phyloP scores from a whole-genome alignment of 2,888 invertebrate genomes.

The Dione vanillae region DNA sequence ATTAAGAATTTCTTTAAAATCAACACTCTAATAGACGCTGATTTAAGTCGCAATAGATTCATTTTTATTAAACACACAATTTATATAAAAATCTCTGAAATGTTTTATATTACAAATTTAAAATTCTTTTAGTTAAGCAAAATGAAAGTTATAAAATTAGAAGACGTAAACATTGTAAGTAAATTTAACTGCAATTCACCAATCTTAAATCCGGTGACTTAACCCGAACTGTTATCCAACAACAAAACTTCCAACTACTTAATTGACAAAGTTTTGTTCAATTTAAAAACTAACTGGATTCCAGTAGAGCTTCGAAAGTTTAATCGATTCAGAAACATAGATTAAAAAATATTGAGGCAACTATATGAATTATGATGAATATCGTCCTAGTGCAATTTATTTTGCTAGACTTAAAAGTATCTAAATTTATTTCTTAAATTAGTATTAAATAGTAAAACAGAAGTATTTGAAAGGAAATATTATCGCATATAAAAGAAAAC shows the following conservation, averaged over 20 bases:
- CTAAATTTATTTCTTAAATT: not conserved
- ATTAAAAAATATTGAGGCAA: constrained; percentile 3
- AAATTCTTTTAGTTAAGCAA: not conserved
- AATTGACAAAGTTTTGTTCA: constrained; percentile 71
- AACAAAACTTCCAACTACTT: constrained; percentile 60
- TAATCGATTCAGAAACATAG: constrained; percentile 44
- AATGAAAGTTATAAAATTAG: constrained; percentile 6
- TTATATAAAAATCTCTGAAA: not conserved
- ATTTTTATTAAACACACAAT: not conserved
- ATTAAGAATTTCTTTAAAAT: constrained; percentile 61
- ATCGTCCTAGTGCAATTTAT: not conserved
- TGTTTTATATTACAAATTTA: not conserved
- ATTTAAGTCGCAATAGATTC: not conserved
- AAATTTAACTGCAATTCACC: constrained; percentile 44
- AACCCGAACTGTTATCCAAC: constrained; percentile 37
- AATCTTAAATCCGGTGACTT: constrained; percentile 46
- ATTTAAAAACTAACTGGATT: constrained; percentile 67
- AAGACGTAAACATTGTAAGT: constrained; percentile 33
- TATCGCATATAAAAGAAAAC: no score
- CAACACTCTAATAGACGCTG: constrained; percentile 1
- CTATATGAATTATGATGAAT: not conserved
- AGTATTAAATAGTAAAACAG: no score
- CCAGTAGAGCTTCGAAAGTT: constrained; percentile 56
- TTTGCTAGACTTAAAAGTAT: not conserved
- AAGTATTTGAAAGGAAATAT: no score